Conservation (phyloP, 2,888 invertebrate species). For the Rhaphigaster nebulosa region DNA sequence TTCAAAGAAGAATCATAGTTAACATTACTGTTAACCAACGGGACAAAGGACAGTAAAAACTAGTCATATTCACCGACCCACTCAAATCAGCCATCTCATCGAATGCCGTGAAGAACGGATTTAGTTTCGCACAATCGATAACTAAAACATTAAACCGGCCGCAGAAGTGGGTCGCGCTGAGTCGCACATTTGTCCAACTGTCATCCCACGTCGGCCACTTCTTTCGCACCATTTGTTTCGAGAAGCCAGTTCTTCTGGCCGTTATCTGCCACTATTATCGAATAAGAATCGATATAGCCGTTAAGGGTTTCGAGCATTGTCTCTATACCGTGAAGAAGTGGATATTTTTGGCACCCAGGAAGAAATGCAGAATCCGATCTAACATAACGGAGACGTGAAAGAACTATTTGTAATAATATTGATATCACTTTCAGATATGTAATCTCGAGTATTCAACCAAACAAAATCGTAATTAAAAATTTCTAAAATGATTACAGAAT, state of each 20-base stretch:
- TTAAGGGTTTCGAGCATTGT: not conserved
- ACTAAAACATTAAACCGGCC: not conserved
- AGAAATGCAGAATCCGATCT: not conserved
- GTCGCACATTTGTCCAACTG: constrained; percentile 26
- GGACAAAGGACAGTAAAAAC: not conserved
- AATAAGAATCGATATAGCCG: not conserved
- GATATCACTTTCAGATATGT: not conserved
- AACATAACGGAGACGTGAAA: no score
- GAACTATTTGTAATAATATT: not conserved
- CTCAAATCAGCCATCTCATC: not conserved
- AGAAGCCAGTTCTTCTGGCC: not conserved
- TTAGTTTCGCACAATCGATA: not conserved
- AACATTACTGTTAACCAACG: not conserved
- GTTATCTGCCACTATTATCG: not conserved
- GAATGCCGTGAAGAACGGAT: not conserved
- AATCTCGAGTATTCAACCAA: not conserved
- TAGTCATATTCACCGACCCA: not conserved
- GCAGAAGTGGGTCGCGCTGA: not conserved
- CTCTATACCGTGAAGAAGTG: not conserved
- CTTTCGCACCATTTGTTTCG: not conserved
- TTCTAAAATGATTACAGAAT: no score
- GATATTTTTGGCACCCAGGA: not conserved
- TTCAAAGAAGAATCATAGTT: no score
- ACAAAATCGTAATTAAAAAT: no score
- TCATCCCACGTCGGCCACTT: constrained; percentile 24